Base-by-base conservation (phyloP, 1,140 invertebrate species). In the Tetragnatha versicolor region DNA sequence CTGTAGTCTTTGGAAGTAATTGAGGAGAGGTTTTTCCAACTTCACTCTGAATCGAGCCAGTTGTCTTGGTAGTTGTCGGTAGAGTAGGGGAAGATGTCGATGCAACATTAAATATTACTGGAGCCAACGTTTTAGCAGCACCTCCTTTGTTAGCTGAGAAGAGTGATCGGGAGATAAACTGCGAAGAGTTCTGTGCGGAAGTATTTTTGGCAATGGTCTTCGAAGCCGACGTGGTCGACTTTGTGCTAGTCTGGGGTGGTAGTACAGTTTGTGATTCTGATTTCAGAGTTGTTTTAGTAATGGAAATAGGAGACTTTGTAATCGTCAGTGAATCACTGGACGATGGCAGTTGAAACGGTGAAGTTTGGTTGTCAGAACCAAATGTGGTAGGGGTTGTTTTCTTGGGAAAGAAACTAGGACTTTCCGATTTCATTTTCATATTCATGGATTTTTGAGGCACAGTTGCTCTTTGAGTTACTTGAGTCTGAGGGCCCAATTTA, bases 71-170 rank as follows among this genome's bases (percentile, higher is more conserved):
- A 17, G 60, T 14, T 12, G 47, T 65, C n/a, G 65, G 73, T 27
- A 29, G 33, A 3, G 61, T 6, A 17, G 73, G 22, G 42, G 39
- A 29, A 37, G 47, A 42, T 20, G 73, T 51, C 47, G 69, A 45
- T 17, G 72, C 17, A 17, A 77, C 73, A 33, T 77, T 77, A 55
- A 77, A 77, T 39, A 77, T 65, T 3, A 77, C 61, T n/a, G 73
- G 60, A 5, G 42, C 17, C n/a, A 73, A 49, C 53, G 7, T 65
- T 27, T 77, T 73, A 12, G 61, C 22, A 51, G 60, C 58, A 61
- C 45, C 12, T 39, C 49, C 49, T n/a, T 65, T 65, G n/a, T 29
- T 72, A 42, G 61, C 14, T 25, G 68, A 55, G 20, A 77, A 77
- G 2, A 77, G n/a, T 25, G 73, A 39, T 14, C 73, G 51, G 20